Evolutionary conservation across 92 coral and sea anemone species (phyloP).

Genomic region (Nematostella vectensis): DNA sequence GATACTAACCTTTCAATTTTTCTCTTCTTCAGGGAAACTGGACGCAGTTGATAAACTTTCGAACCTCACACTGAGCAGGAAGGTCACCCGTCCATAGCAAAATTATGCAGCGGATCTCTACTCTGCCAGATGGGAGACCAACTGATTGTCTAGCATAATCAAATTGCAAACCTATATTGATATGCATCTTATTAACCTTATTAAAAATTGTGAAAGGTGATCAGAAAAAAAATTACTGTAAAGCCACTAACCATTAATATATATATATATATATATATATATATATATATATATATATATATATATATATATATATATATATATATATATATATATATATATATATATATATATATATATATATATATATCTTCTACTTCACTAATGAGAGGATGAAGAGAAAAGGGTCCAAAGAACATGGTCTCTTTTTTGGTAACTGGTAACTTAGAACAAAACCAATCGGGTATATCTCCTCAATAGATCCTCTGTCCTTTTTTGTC

Average conservation of each 20-base stretch:
- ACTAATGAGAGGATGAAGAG: conserved; percentile 25
- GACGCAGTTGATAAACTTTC: conserved; percentile 28
- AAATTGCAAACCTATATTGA: conserved; percentile 14
- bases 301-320: no score
- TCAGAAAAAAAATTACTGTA: no score
- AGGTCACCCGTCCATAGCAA: conserved; percentile 50
- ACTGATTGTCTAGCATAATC: conserved; percentile 15
- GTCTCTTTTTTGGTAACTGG: conserved; percentile 16
- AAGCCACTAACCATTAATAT: conserved; percentile 6
- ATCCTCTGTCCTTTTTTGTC: conserved; percentile 16
- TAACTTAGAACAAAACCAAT: conserved; percentile 36
- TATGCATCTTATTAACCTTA: not conserved
- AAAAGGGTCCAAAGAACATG: conserved; percentile 33
- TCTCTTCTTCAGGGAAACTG: conserved; percentile 40
- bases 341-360: not conserved
- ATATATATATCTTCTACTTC: conserved; percentile 28
- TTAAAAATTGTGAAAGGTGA: not conserved
- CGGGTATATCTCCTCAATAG: conserved; percentile 18
- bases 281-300: no score
- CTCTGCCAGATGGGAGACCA: conserved; percentile 27
- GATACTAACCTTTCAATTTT: conserved; percentile 27
- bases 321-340: no score
- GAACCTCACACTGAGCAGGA: conserved; percentile 45
- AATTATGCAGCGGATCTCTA: conserved; percentile 26
- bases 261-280: no score